Evolutionary conservation across 2,888 invertebrate species (phyloP), one percentile per base, ranked within the genome.

Genomic region (Xanthorhoe designata): DNA sequence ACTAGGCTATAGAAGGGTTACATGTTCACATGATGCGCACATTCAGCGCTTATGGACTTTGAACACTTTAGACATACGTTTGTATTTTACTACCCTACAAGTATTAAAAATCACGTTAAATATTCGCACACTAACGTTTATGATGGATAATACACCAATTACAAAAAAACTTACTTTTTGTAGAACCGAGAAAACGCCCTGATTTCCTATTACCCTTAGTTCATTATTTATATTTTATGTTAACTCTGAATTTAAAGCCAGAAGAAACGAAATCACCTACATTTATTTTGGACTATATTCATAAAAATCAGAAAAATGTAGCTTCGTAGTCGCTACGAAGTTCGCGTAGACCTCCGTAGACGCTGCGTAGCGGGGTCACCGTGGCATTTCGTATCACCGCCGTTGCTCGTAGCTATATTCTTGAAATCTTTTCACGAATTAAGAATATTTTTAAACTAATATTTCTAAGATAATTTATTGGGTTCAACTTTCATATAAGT

Each of bases 381-480:
- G 61, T 61, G 57, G 56, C 56, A 17, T 13, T 56, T 18, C 56
- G 62, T 62, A 62, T 55, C 56, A 32, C 56, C 51, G 45, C 55
- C 51, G 56, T 56, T 52, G 51, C 45, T 29, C 49, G 55, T 55
- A 61, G 55, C 61, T 24, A 42, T 13, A 2, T 47, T 47, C 24
- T 8, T 2, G 3, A 19, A 50, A 19, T 50, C 7, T 18, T 19
- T 19, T 24, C 1, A 19, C 9, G 50, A 50, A 19, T 8, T 19
- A 8, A 19, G 10, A 13, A 19, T 19, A 19, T 50, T 50, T 17
- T 19, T 8, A 19, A 10, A 10, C 8, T 10, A 38, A 10, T 38
- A 10, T 38, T 38, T 9, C n/a, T n/a, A n/a, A n/a, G n/a, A n/a
- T 24, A 24, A 4, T 24, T 3, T 1, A 24, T 4, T 24, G 24